Base-by-base conservation (phyloP, 2,888 invertebrate species). In the Hirtodrosophila confusa region DNA sequence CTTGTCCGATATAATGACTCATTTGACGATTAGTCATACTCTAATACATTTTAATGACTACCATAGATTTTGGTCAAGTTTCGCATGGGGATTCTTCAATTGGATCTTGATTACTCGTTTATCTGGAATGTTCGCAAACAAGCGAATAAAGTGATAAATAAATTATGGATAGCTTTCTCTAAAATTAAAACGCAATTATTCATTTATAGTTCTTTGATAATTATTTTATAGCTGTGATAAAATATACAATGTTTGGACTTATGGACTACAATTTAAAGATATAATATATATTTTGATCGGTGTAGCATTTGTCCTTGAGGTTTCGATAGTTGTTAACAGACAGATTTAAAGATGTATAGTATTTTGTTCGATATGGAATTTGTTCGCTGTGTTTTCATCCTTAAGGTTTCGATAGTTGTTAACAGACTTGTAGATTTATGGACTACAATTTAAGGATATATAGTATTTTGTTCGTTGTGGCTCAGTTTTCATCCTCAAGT, bases 191-290 rank as follows among this genome's bases (percentile, higher is more conserved):
- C 27, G 27, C 6, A 27, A 27, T 71, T 58, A 58, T 39, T 36
- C 4, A n/a, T 54, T n/a, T 29, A 10, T 45, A 71, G 57, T 56
- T 61, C 36, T 60, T 45, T 64, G 47, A 60, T 78, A 71, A 69
- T 62, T 69, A 51, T 40, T 61, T 75, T 73, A 57, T 44, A 41
- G 43, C 33, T 69, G 53, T 57, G 67, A 79, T 79, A 62, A 57
- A 78, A 39, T 71, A 56, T 56, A 29, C 41, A 43, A 47, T 47
- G 1, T 54, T 66, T 66, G 45, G 62, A 61, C 55, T 53, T 50
- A 57, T 58, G 50, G 35, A 53, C 80, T 61, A 48, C 17, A 40
- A 56, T 27, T 45, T 37, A 49, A 17, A 3, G 44, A 43, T 49
- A 10, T 55, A 31, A 17, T 35, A 2, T 27, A 27, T 29, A 17